Evolutionary conservation across 2,797 vertebrate genomes (phyloP).

Genomic region (Acipenser ruthenus): DNA sequence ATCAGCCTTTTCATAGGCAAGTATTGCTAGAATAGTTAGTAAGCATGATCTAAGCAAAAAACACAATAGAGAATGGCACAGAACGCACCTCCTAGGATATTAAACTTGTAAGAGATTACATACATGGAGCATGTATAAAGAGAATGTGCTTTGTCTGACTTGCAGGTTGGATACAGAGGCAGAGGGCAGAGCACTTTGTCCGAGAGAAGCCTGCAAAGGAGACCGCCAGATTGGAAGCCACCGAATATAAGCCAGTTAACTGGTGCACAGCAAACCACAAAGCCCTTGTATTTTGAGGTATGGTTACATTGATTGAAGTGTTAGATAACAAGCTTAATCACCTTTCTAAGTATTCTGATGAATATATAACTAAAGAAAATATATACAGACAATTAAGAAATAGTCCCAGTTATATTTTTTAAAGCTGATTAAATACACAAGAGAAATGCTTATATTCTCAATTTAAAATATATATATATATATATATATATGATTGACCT

Average conservation of each 20-base stretch:
- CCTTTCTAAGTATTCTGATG: neutral
- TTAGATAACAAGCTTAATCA: no score
- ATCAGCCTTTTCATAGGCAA: no score
- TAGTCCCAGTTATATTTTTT: no score
- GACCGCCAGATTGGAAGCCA: constrained; percentile 56
- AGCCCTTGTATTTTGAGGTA: constrained; percentile 92
- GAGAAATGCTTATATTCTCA: neutral
- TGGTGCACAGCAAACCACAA: constrained; percentile 65
- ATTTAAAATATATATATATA: neutral
- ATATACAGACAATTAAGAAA: no score
- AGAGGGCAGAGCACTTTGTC: constrained; percentile 66
- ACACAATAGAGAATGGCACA: no score
- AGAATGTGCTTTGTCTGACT: constrained; percentile 37
- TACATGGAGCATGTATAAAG: no score
- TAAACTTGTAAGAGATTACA: no score
- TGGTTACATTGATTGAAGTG: neutral
- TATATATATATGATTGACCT: neutral
- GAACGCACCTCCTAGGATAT: no score
- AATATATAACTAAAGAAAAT: no score
- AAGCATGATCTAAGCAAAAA: no score
- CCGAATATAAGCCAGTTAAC: constrained; percentile 35
- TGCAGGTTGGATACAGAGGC: constrained; percentile 63
- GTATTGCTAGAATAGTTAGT: no score
- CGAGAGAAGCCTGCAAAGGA: constrained; percentile 67
- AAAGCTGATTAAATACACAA: no score